These are phyloP conservation scores for Hemibagrus guttatus DNA, from an alignment of 2,797 vertebrate species.

Conservation along the genomic window DNA sequence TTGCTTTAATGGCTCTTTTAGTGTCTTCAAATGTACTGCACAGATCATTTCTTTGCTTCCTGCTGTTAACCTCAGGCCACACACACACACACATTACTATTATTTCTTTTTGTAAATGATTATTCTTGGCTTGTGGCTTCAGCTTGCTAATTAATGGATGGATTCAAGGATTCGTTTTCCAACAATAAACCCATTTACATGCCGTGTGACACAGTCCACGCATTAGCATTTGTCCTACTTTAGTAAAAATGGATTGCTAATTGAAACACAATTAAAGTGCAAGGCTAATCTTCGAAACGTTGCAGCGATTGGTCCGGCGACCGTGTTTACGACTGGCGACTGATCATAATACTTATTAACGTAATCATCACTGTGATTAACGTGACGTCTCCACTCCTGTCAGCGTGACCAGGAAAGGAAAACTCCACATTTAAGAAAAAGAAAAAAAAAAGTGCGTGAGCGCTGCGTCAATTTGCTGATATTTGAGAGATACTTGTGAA, in stretches of 20 bases:
- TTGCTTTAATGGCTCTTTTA: constrained; percentile 6
- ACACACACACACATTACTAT: not conserved
- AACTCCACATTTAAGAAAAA: not conserved
- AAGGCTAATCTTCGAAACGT: not conserved
- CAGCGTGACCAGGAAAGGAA: not conserved
- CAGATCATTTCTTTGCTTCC: constrained; percentile 10
- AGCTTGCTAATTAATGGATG: constrained; percentile 12
- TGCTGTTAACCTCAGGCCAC: not conserved
- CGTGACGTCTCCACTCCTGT: too few relatives aligned
- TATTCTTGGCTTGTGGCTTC: constrained; percentile 18
- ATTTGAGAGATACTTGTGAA: not conserved
- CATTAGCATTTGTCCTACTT: constrained; percentile 1
- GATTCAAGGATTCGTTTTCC: not conserved
- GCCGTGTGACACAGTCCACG: not conserved
- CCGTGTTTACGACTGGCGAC: not conserved
- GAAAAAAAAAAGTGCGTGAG: not conserved
- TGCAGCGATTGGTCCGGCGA: not conserved
- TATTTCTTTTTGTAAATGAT: not conserved
- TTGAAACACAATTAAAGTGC: constrained; percentile 10
- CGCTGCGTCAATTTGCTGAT: not conserved
- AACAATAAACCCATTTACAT: not conserved
- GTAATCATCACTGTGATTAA: constrained; percentile 1
- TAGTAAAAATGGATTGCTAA: not conserved
- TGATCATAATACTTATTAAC: not conserved
- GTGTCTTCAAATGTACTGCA: not conserved